Conservation (phyloP, 2,797 vertebrate species). For the Microchirus variegatus region DNA sequence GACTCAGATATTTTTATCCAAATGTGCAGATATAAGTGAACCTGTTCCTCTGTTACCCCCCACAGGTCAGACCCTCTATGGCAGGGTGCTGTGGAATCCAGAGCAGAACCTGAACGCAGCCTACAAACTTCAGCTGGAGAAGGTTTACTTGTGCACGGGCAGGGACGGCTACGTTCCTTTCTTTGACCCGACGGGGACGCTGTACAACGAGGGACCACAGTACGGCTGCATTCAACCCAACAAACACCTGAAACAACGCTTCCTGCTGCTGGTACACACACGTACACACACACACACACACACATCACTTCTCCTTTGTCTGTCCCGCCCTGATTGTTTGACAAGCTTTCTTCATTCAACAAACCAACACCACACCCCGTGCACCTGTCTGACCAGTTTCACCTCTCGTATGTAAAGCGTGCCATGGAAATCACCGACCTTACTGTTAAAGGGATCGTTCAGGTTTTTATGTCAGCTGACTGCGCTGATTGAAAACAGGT, state of each 20-base stretch:
- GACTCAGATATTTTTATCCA: background rate
- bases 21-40: background rate
- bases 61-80: conserved; percentile 93
- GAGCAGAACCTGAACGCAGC: conserved; percentile 95
- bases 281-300: too few relatives aligned
- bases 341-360: too few relatives aligned
- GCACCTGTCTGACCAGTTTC: background rate
- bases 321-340: too few relatives aligned
- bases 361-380: background rate
- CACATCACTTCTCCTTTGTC: too few relatives aligned
- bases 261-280: conserved; percentile 89
- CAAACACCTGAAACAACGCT: conserved; percentile 94
- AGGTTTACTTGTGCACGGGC: conserved; percentile 97
- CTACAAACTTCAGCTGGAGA: conserved; percentile 95
- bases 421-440: too few relatives aligned
- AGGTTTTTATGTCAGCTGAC: too few relatives aligned
- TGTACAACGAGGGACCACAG: conserved; percentile 96
- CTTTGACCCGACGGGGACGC: conserved; percentile 94
- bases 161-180: conserved; percentile 95
- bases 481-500: too few relatives aligned
- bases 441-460: too few relatives aligned
- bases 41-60: conserved; percentile 28
- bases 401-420: background rate
- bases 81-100: conserved; percentile 94
- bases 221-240: conserved; percentile 98